phyloP scores from a whole-genome alignment of 2,888 invertebrate species.

The Netelia melanura region DNA sequence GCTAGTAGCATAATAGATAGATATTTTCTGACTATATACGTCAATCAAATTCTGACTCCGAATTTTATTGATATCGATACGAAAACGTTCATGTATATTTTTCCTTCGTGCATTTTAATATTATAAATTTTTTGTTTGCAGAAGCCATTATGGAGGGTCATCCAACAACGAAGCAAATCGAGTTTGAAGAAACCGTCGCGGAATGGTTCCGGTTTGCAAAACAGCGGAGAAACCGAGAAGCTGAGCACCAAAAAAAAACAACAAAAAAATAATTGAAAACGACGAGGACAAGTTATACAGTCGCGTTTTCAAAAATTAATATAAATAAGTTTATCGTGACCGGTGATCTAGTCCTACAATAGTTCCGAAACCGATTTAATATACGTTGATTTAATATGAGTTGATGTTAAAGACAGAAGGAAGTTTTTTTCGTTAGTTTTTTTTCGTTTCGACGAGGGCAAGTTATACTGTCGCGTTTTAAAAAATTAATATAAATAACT shows the following conservation, averaged over 20 bases:
- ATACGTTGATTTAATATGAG: background rate
- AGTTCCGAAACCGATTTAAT: conserved; percentile 22
- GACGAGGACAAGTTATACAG: conserved; percentile 12
- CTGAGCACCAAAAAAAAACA: conserved; percentile 35
- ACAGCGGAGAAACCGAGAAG: conserved; percentile 42
- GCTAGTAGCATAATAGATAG: no score
- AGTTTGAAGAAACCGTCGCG: conserved; percentile 43
- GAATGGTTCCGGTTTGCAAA: conserved; percentile 55
- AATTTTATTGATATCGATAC: conserved; percentile 1
- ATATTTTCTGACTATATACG: background rate
- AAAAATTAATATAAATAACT: conserved; percentile 20
- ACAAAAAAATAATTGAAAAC: conserved; percentile 11
- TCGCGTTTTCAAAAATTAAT: conserved; percentile 14
- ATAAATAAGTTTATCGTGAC: conserved; percentile 16
- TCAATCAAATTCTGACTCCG: background rate
- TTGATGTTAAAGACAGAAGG: no score
- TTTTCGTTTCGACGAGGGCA: conserved; percentile 19
- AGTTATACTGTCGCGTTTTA: conserved; percentile 7
- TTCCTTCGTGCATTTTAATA: conserved; percentile 26
- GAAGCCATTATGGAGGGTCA: conserved; percentile 41
- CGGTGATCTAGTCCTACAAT: conserved; percentile 20
- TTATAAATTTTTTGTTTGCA: conserved; percentile 32
- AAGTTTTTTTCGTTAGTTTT: no score
- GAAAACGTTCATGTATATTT: conserved; percentile 23
- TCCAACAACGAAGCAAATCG: conserved; percentile 37